These are phyloP conservation scores for Chrysodeixis includens DNA, from an alignment of 2,888 invertebrate species.

Conservation along the genomic window DNA sequence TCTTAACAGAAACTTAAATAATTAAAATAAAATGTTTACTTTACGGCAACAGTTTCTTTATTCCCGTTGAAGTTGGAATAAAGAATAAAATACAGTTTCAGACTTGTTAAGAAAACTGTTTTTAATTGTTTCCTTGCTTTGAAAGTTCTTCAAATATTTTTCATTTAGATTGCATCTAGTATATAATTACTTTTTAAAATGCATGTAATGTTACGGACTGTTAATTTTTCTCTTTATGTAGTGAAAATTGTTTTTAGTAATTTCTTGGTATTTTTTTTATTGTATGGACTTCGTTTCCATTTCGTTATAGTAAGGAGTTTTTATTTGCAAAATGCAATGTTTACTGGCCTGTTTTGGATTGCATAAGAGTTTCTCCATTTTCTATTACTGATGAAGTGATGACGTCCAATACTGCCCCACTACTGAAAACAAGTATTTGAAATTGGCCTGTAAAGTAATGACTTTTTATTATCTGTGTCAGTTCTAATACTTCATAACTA, in stretches of 20 bases:
- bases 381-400: too few relatives aligned
- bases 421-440: too few relatives aligned
- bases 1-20: conserved; percentile 6
- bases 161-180: conserved; percentile 28
- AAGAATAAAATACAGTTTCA: conserved; percentile 18
- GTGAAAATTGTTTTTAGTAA: background rate
- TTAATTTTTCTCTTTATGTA: conserved; percentile 29
- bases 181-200: conserved; percentile 23
- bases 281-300: background rate
- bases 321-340: too few relatives aligned
- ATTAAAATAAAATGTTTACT: conserved; percentile 30
- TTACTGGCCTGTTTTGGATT: too few relatives aligned
- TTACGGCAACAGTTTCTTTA: conserved; percentile 6
- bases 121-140: conserved; percentile 47
- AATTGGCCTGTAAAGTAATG: too few relatives aligned
- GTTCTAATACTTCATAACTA: too few relatives aligned
- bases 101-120: conserved; percentile 49
- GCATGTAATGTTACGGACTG: conserved; percentile 15
- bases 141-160: conserved; percentile 45
- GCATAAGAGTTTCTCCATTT: too few relatives aligned
- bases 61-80: conserved; percentile 19
- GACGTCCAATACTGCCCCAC: too few relatives aligned
- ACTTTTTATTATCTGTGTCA: too few relatives aligned
- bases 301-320: too few relatives aligned
- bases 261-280: background rate